Evolutionary conservation across 2,888 invertebrate species (phyloP).

Genomic region (Lypha dubia): DNA sequence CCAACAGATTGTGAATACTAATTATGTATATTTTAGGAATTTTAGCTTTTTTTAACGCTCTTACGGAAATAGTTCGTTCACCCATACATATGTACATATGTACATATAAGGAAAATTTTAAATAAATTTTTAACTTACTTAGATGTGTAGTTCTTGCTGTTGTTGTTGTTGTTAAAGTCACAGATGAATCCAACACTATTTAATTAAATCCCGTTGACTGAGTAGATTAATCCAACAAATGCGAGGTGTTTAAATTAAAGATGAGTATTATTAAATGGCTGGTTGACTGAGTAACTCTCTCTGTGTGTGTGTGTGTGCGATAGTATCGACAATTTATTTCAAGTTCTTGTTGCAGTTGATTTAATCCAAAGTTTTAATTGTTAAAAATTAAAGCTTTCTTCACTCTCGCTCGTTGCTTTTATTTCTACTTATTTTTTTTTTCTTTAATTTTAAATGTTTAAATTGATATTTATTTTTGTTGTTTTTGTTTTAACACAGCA

Average conservation of each 20-base stretch:
- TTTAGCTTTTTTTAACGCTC: no score
- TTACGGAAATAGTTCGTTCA: no score
- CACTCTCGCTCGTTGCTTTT: neutral
- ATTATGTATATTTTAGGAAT: no score
- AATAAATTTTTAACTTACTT: constrained; percentile 46
- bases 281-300: neutral
- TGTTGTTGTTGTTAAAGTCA: neutral
- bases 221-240: constrained; percentile 51
- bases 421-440: neutral
- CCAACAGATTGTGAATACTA: no score
- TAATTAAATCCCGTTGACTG: constrained; percentile 31
- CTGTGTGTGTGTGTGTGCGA: constrained; percentile 44
- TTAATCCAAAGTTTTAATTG: constrained; percentile 21
- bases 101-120: neutral
- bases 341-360: constrained; percentile 21
- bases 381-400: neutral
- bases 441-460: constrained; percentile 30
- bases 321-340: constrained; percentile 40
- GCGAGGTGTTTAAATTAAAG: constrained; percentile 10
- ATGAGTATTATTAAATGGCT: constrained; percentile 17
- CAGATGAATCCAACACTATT: constrained; percentile 29
- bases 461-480: neutral
- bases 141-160: constrained; percentile 15
- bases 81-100: no score
- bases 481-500: constrained; percentile 41